Conservation (phyloP, 2,113 vertebrate genomes). For the Hypanus sabinus region DNA sequence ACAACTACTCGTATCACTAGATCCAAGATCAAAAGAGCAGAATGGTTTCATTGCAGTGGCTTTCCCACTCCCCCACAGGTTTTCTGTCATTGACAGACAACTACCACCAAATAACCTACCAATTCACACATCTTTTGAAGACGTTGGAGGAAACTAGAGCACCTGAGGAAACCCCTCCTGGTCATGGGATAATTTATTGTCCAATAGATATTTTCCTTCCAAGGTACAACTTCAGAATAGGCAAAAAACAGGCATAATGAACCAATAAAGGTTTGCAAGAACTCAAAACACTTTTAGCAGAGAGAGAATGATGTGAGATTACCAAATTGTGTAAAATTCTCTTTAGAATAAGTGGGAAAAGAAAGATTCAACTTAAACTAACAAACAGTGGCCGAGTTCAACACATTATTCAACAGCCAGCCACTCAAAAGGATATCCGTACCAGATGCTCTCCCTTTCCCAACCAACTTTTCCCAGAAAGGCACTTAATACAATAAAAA, state of each 20-base stretch:
- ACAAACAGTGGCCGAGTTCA: background rate
- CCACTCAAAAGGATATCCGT: constrained; percentile 17
- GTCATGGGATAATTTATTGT: too few species aligned
- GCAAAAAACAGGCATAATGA: background rate
- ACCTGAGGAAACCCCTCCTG: too few species aligned
- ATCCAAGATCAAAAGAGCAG: too few species aligned
- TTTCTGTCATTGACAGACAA: too few species aligned
- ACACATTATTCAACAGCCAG: background rate
- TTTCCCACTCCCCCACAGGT: too few species aligned
- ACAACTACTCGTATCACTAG: too few species aligned
- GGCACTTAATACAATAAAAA: background rate
- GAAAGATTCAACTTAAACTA: background rate
- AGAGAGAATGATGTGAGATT: background rate
- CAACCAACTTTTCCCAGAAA: background rate
- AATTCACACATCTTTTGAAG: too few species aligned
- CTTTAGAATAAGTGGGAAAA: background rate
- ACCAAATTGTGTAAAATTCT: background rate
- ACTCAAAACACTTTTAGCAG: background rate
- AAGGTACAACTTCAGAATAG: background rate
- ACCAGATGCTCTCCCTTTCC: background rate
- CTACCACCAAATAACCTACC: too few species aligned
- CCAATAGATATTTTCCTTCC: background rate
- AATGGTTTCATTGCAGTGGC: too few species aligned
- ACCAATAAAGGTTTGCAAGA: background rate
- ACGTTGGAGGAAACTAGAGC: too few species aligned